phyloP scores from a whole-genome alignment of 2,797 vertebrate species.

The Naso thynnoides region DNA sequence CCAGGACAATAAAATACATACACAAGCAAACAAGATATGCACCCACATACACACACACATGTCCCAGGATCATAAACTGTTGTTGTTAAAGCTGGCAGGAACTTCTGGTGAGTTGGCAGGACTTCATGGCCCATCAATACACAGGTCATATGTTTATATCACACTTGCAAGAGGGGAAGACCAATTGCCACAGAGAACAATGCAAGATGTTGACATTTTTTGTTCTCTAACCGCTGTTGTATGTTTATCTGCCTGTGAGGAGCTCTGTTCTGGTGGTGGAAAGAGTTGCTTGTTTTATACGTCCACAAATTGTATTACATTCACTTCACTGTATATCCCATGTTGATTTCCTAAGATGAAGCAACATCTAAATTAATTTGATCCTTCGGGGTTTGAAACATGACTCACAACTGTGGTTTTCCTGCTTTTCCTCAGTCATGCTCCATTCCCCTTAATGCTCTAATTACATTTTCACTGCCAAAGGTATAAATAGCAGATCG shows the following conservation, averaged over 20 bases:
- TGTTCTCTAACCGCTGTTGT: conserved; percentile 16
- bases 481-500: conserved; percentile 3
- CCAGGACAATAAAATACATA: conserved; percentile 43
- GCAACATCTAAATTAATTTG: conserved; percentile 18
- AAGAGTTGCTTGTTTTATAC: conserved; percentile 9
- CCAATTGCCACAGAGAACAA: conserved; percentile 34
- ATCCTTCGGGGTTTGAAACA: conserved; percentile 13
- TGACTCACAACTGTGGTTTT: conserved; percentile 12
- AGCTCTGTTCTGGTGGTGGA: conserved; percentile 4
- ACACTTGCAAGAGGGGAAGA: conserved; percentile 2
- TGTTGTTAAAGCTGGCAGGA: conserved; percentile 7
- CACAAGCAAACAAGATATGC: conserved; percentile 2
- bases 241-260: conserved; percentile 23
- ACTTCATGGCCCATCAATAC: conserved; percentile 19
- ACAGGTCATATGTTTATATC: conserved; percentile 21
- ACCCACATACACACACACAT: neutral
- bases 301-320: neutral
- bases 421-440: neutral
- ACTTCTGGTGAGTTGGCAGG: conserved; percentile 30
- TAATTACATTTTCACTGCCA: conserved; percentile 13
- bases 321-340: neutral
- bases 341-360: neutral
- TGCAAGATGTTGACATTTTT: conserved; percentile 15
- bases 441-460: conserved; percentile 4
- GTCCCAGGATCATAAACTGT: conserved; percentile 15